A percentile compares a stretch with the other conserved stretches of the same genome.
These are phyloP conservation scores for Myathropa florea DNA, from an alignment of 2,888 invertebrate genomes.

Conservation along the genomic window DNA sequence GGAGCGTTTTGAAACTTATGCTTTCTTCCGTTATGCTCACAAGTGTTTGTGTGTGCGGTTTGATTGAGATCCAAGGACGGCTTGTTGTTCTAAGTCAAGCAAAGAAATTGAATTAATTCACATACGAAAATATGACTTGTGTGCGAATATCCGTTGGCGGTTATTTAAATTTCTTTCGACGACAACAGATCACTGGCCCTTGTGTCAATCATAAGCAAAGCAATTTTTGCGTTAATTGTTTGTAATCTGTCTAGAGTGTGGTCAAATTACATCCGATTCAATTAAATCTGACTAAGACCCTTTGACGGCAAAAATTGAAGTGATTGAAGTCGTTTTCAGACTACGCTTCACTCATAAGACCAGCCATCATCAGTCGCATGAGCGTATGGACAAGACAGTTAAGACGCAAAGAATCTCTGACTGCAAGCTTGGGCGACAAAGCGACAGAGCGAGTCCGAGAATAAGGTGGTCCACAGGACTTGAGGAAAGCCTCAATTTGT, in stretches of 20 bases:
- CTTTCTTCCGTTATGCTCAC: slow-evolving; percentile 34
- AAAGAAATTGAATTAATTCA: slow-evolving; percentile 9
- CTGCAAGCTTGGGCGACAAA: too few species aligned
- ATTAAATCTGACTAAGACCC: neutral
- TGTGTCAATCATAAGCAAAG: neutral
- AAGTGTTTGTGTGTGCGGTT: neutral
- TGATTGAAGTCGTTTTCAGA: too few species aligned
- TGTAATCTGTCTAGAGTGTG: neutral
- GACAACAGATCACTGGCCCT: neutral
- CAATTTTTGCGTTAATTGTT: neutral
- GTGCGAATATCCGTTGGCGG: neutral
- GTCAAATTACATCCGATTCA: neutral
- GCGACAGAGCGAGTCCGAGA: too few species aligned
- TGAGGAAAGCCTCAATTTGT: too few species aligned
- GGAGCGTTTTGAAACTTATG: slow-evolving; percentile 8
- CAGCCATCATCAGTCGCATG: too few species aligned
- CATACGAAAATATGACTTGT: neutral
- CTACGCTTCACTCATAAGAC: too few species aligned
- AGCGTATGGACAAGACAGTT: too few species aligned
- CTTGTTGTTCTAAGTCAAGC: neutral
- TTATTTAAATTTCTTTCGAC: neutral
- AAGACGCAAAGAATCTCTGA: too few species aligned
- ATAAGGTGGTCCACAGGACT: too few species aligned
- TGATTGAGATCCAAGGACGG: slow-evolving; percentile 43
- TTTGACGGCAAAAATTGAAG: neutral